These are phyloP conservation scores for Boloria selene DNA, from an alignment of 2,888 invertebrate genomes.

Conservation along the genomic window DNA sequence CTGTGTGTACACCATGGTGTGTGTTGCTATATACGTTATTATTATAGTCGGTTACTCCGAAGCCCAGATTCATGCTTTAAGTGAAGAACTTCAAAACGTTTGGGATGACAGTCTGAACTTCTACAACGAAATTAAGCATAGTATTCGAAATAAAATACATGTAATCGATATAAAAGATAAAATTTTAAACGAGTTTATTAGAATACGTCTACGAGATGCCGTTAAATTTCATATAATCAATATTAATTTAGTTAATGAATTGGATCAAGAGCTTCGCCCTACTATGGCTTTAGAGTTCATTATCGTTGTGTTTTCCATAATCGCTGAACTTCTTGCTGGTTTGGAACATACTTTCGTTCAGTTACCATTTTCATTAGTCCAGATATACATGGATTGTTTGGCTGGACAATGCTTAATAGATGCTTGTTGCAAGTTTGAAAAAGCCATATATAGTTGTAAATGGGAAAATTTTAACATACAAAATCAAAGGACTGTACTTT, in stretches of 20 bases:
- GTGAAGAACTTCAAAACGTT: constrained; percentile 50
- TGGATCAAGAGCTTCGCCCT: constrained; percentile 49
- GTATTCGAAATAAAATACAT: constrained; percentile 5
- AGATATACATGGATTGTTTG: constrained; percentile 57
- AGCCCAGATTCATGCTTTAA: constrained; percentile 57
- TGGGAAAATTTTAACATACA: constrained; percentile 24
- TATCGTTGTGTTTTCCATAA: constrained; percentile 49
- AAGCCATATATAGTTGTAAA: constrained; percentile 53
- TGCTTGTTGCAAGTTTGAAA: constrained; percentile 51
- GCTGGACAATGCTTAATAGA: constrained; percentile 58
- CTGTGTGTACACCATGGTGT: constrained; percentile 50
- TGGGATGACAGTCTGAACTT: constrained; percentile 46
- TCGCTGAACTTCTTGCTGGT: constrained; percentile 56
- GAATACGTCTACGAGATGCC: constrained; percentile 44
- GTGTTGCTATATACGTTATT: constrained; percentile 53
- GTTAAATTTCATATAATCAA: constrained; percentile 49
- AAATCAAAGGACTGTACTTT: constrained; percentile 32
- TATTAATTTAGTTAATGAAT: constrained; percentile 43
- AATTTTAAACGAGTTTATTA: constrained; percentile 41
- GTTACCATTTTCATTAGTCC: constrained; percentile 52
- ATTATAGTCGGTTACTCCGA: constrained; percentile 54
- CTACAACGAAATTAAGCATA: constrained; percentile 21
- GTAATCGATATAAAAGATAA: constrained; percentile 4
- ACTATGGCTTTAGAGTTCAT: constrained; percentile 52
- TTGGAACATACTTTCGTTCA: constrained; percentile 54